phyloP scores from a whole-genome alignment of 2,797 vertebrate genomes.

The Sparus aurata region DNA sequence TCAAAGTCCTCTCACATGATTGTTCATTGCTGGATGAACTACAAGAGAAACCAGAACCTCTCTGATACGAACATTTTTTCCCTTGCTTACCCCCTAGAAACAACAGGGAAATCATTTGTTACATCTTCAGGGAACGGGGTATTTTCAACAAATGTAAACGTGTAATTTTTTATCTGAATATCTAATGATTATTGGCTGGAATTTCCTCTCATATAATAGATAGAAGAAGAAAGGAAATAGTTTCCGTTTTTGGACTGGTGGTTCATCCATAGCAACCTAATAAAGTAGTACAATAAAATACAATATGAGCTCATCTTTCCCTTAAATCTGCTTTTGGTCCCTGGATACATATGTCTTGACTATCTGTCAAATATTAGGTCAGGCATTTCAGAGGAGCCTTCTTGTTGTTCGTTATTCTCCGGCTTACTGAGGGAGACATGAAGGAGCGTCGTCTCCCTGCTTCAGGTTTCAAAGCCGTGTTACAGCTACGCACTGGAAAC shows the following conservation, averaged over 20 bases:
- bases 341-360: constrained; percentile 66
- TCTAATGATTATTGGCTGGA: neutral
- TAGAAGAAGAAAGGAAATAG: constrained; percentile 29
- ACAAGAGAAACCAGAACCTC: too few species aligned
- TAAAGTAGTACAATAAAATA: constrained; percentile 51
- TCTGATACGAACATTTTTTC: too few species aligned
- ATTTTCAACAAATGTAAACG: neutral
- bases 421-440: constrained; percentile 68
- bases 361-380: constrained; percentile 82
- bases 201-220: constrained; percentile 27
- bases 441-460: constrained; percentile 68
- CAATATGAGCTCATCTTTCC: constrained; percentile 53
- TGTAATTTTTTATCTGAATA: too few species aligned
- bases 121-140: too few species aligned
- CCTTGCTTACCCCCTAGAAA: too few species aligned
- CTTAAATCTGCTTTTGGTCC: constrained; percentile 61
- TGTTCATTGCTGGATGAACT: too few species aligned
- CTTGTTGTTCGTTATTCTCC: constrained; percentile 68
- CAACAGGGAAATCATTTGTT: too few species aligned
- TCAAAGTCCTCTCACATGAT: too few species aligned
- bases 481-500: constrained; percentile 74
- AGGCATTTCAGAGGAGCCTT: constrained; percentile 67
- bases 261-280: constrained; percentile 38
- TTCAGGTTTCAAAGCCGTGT: constrained; percentile 75
- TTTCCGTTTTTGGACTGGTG: constrained; percentile 25